phyloP scores from a whole-genome alignment of 2,113 vertebrate genomes.

The Pitta sordida region DNA sequence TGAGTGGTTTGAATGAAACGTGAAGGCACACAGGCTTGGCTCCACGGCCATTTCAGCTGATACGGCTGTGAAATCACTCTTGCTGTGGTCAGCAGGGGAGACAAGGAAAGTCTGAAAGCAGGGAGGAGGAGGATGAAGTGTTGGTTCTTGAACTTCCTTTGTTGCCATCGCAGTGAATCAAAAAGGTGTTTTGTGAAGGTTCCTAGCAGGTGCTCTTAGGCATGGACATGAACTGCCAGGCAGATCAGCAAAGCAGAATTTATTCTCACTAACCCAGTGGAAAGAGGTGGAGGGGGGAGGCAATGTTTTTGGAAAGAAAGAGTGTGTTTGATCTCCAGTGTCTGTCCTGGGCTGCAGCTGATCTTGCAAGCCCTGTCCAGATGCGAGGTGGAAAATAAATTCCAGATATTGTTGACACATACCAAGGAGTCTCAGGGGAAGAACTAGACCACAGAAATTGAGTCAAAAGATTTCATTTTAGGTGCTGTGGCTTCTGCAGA shows the following conservation, averaged over 20 bases:
- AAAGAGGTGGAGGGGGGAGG: not conserved
- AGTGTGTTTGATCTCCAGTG: not conserved
- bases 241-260: not conserved
- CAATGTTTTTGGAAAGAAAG: not conserved
- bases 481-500: not conserved
- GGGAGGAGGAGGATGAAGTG: not conserved
- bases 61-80: not conserved
- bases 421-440: not conserved
- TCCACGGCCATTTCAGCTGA: not conserved
- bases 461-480: not conserved
- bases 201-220: not conserved
- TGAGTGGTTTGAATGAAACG: not conserved
- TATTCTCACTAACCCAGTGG: not conserved
- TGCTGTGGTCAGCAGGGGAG: fast-evolving
- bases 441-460: not conserved
- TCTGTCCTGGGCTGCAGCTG: not conserved
- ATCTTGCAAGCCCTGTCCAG: not conserved
- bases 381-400: not conserved
- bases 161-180: not conserved
- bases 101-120: not conserved
- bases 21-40: not conserved
- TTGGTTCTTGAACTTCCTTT: not conserved
- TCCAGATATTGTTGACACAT: not conserved
- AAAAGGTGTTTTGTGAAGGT: not conserved
- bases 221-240: not conserved